phyloP scores from a whole-genome alignment of 2,113 vertebrate genomes.

The Notothenia rossii region DNA sequence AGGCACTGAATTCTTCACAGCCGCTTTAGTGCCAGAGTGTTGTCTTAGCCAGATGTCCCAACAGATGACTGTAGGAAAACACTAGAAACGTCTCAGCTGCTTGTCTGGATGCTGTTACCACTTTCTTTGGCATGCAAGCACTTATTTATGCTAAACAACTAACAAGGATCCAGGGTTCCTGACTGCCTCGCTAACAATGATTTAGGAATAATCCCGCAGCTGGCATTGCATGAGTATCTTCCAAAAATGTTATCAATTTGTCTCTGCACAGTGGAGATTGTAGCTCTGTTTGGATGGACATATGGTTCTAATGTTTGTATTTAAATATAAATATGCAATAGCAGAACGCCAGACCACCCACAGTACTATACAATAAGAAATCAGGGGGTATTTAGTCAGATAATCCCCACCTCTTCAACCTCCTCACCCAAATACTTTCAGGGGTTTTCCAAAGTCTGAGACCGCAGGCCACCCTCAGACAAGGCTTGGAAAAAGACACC shows the following conservation, averaged over 20 bases:
- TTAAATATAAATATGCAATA: not conserved
- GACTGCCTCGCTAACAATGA: constrained; percentile 16
- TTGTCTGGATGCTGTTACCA: constrained; percentile 39
- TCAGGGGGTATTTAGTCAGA: not conserved
- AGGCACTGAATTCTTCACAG: not conserved
- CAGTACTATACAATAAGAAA: no score
- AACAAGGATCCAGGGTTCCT: constrained; percentile 7
- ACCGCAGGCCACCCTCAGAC: no score
- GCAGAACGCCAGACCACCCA: not conserved
- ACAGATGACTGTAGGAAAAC: constrained; percentile 46
- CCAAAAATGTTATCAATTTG: not conserved
- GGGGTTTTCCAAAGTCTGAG: no score
- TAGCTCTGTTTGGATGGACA: not conserved
- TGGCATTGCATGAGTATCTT: constrained; percentile 11
- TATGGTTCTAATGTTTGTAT: not conserved
- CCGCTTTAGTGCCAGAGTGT: constrained; percentile 14
- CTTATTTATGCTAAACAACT: constrained; percentile 21
- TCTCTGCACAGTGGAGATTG: not conserved
- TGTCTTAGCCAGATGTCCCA: constrained; percentile 32
- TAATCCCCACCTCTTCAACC: not conserved
- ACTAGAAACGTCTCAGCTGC: constrained; percentile 34
- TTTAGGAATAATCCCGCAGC: constrained; percentile 15
- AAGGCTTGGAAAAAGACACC: no score
- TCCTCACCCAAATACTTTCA: not conserved
- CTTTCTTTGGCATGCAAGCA: constrained; percentile 16